A percentile compares a stretch with the other conserved stretches of the same genome.
phyloP scores from a whole-genome alignment of 2,113 vertebrate genomes.

The Marmota flaviventris region DNA sequence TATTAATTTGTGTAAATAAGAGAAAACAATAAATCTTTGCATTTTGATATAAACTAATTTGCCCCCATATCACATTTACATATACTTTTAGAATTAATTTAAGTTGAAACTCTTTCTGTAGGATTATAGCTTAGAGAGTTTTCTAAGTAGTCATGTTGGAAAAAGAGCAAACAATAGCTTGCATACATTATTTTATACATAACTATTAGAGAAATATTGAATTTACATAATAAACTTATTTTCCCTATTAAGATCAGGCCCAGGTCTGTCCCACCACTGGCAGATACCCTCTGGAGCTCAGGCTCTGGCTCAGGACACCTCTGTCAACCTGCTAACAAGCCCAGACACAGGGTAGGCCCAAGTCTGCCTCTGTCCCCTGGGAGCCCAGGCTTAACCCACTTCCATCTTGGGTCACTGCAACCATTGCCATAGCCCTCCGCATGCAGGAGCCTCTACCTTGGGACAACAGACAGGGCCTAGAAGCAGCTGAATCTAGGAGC shows the following conservation, averaged over 20 bases:
- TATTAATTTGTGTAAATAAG: constrained; percentile 36
- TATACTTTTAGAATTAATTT: constrained; percentile 8
- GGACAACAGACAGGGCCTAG: too few relatives aligned
- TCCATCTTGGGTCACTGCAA: too few relatives aligned
- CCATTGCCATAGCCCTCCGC: too few relatives aligned
- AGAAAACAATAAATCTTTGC: background rate
- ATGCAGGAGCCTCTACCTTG: too few relatives aligned
- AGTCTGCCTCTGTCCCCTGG: too few relatives aligned
- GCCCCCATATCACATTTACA: background rate
- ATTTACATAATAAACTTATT: background rate
- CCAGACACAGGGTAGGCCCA: too few relatives aligned
- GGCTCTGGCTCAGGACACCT: too few relatives aligned
- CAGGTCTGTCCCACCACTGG: too few relatives aligned
- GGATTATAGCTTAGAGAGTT: background rate
- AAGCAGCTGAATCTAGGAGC: too few relatives aligned
- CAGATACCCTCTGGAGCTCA: too few relatives aligned
- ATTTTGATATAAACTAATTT: constrained; percentile 49
- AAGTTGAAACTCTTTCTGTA: background rate
- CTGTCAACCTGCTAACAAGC: too few relatives aligned
- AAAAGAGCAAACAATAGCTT: background rate
- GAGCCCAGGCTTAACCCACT: too few relatives aligned
- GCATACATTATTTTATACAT: background rate
- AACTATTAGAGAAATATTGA: background rate
- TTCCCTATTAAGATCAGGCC: background rate
- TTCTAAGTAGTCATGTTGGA: background rate